Percentiles rank a stretch among this genome's conserved stretches.
These are phyloP conservation scores for Aurelia aurita complex sp. Pacific DNA, from an alignment of 30 jellyfish, hydroid and myxozoan species.

Conservation along the genomic window DNA sequence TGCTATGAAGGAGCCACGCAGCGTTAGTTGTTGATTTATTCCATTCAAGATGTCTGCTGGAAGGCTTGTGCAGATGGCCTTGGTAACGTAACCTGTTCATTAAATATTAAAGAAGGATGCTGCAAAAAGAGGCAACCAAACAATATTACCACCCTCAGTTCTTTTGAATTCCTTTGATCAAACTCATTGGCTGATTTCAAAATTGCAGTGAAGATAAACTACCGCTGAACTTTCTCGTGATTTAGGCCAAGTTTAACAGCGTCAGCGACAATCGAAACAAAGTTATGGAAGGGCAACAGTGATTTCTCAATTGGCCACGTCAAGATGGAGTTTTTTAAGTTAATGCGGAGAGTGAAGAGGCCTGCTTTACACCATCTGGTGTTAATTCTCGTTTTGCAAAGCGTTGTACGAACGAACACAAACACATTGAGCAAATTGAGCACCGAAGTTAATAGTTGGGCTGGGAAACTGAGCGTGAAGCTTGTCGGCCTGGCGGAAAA, in stretches of 20 bases:
- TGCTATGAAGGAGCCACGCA: too few species aligned
- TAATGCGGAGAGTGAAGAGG: neutral
- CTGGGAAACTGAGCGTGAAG: slow-evolving; percentile 11
- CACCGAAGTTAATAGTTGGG: slow-evolving; percentile 15
- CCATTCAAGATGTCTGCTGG: neutral
- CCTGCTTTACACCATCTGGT: slow-evolving; percentile 4
- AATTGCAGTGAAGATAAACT: slow-evolving; percentile 12
- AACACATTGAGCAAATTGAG: neutral
- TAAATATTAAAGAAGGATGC: slow-evolving; percentile 38
- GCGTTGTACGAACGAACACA: neutral
- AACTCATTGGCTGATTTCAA: slow-evolving; percentile 38
- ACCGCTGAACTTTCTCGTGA: neutral
- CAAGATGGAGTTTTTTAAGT: neutral
- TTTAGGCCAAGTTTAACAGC: neutral
- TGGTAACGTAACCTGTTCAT: slow-evolving; percentile 59
- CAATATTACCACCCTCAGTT: slow-evolving; percentile 62
- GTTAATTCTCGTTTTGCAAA: neutral
- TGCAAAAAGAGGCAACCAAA: slow-evolving; percentile 65
- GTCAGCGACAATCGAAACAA: neutral
- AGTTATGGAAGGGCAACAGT: neutral
- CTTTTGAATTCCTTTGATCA: slow-evolving; percentile 34
- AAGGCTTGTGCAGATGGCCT: slow-evolving; percentile 23
- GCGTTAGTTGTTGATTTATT: too few species aligned
- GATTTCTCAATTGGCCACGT: neutral
- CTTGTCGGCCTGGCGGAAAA: slow-evolving; percentile 23